Evolutionary conservation across 2,797 vertebrate species (phyloP).

Genomic region (Gallinago solitaria): DNA sequence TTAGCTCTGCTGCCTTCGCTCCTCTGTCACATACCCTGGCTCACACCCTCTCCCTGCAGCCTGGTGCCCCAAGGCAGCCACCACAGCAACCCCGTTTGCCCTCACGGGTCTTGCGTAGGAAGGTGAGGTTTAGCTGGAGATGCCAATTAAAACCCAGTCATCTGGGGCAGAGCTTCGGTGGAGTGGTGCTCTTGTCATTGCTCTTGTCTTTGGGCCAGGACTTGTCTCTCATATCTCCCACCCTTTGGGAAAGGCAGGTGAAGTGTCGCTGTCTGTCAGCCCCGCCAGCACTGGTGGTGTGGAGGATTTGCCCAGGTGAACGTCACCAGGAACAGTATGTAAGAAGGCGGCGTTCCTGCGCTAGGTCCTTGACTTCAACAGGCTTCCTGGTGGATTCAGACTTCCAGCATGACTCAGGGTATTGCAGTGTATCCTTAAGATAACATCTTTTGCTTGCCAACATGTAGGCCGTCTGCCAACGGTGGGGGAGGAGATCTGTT

Average conservation of each 20-base stretch:
- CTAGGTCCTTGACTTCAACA: neutral
- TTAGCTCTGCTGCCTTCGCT: neutral
- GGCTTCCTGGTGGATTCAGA: slow-evolving; percentile 10
- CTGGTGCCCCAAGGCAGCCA: neutral
- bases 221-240: fast-evolving
- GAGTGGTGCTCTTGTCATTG: fast-evolving
- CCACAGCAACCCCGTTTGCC: neutral
- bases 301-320: fast-evolving
- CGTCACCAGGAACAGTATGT: fast-evolving
- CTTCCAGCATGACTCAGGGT: slow-evolving; percentile 59
- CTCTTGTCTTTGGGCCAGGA: fast-evolving
- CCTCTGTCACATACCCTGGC: neutral
- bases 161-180: neutral
- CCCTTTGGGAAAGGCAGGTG: neutral
- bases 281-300: fast-evolving
- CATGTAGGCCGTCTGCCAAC: slow-evolving; percentile 41
- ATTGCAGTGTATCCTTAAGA: slow-evolving; percentile 54
- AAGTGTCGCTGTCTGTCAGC: neutral
- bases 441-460: slow-evolving; percentile 51
- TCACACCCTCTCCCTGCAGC: fast-evolving
- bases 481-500: slow-evolving; percentile 50
- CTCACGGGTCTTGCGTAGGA: fast-evolving
- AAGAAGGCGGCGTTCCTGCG: neutral
- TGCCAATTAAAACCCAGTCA: neutral
- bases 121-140: neutral